Evolutionary conservation across 2,888 invertebrate species (phyloP).

Genomic region (Chironomus riparius): DNA sequence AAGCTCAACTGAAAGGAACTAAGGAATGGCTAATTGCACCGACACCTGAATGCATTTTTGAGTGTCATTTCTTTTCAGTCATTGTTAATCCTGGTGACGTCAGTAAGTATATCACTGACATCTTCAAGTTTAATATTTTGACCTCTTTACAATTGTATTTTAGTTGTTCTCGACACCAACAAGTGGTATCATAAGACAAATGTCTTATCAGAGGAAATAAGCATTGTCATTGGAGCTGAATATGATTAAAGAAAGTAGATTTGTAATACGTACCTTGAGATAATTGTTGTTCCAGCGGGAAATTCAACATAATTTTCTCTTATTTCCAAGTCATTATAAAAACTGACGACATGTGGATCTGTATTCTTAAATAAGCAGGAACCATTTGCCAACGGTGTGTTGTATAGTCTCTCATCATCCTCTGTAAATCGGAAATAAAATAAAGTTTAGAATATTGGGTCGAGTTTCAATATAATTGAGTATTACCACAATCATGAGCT

Average conservation of each 20-base stretch:
- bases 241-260: conserved; percentile 60
- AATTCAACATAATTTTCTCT: conserved; percentile 68
- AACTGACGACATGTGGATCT: conserved; percentile 70
- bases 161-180: conserved; percentile 91
- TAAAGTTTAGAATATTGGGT: conserved; percentile 24
- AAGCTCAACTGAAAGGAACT: conserved; percentile 82
- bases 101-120: conserved; percentile 48
- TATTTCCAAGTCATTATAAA: conserved; percentile 69
- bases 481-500: conserved; percentile 66
- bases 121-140: background rate
- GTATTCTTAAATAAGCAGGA: conserved; percentile 69
- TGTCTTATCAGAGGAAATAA: conserved; percentile 78
- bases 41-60: conserved; percentile 82
- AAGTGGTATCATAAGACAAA: conserved; percentile 91
- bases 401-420: conserved; percentile 42
- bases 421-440: conserved; percentile 29
- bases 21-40: conserved; percentile 88
- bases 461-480: background rate
- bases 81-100: conserved; percentile 83
- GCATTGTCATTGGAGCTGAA: conserved; percentile 93
- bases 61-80: conserved; percentile 49
- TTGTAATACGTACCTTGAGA: conserved; percentile 47
- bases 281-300: conserved; percentile 60
- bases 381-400: conserved; percentile 52
- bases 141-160: conserved; percentile 35